Conservation (phyloP, 2,113 vertebrate genomes). For the Gobius niger region DNA sequence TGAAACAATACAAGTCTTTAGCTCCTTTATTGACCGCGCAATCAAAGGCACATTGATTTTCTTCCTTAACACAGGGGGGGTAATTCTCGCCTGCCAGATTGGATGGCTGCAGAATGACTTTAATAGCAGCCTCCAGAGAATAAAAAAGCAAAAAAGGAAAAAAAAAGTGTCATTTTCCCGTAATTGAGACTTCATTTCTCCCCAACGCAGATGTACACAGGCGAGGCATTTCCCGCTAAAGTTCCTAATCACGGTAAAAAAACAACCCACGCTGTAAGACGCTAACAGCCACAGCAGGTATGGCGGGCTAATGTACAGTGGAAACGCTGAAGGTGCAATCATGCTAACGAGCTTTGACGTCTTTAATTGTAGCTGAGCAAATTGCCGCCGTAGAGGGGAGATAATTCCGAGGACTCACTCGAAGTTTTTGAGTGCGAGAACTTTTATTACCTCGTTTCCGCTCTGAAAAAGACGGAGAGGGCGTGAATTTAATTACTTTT, state of each 20-base stretch:
- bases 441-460: conserved; percentile 11
- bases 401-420: conserved; percentile 13
- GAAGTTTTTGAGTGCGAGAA: conserved; percentile 16
- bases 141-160: conserved; percentile 11
- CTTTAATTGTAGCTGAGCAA: conserved; percentile 20
- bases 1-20: conserved; percentile 11
- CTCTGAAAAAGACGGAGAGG: background rate
- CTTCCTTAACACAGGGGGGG: conserved; percentile 11
- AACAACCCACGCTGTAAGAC: background rate
- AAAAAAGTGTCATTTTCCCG: conserved; percentile 6
- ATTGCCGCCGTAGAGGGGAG: conserved; percentile 10
- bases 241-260: conserved; percentile 12
- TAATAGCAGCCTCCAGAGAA: conserved; percentile 14
- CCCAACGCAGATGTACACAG: background rate
- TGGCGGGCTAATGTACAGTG: conserved; percentile 7
- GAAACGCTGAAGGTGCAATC: conserved; percentile 2
- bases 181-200: conserved; percentile 10
- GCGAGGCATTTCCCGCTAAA: background rate
- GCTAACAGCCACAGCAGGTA: background rate
- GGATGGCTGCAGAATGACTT: conserved; percentile 2
- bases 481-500: conserved; percentile 10
- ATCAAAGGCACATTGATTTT: conserved; percentile 34
- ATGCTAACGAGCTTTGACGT: conserved; percentile 13
- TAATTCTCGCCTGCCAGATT: conserved; percentile 19
- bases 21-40: conserved; percentile 22